These are phyloP conservation scores for Emydoidea blandingii DNA, from an alignment of 2,797 vertebrate genomes.

Conservation along the genomic window DNA sequence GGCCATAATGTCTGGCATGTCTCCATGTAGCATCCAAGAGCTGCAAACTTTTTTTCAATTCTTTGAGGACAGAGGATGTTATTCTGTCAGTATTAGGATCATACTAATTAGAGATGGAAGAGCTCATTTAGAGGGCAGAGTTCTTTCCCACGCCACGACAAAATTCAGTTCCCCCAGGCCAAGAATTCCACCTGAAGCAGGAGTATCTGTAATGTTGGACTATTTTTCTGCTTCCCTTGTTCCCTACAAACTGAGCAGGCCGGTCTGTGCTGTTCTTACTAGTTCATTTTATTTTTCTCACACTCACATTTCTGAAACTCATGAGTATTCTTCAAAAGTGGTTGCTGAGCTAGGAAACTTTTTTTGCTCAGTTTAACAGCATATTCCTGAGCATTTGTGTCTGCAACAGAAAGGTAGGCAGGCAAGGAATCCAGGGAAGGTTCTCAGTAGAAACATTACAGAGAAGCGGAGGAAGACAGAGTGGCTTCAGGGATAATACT, in stretches of 20 bases:
- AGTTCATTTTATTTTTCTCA: not conserved
- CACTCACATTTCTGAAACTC: not conserved
- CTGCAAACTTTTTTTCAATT: not conserved
- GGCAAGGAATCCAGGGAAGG: not conserved
- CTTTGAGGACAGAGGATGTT: not conserved
- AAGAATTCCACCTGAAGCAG: not conserved
- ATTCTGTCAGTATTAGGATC: not conserved
- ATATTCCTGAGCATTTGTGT: not conserved
- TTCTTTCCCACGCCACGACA: not conserved
- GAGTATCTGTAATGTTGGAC: not conserved
- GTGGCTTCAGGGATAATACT: not conserved
- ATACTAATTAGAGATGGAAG: not conserved
- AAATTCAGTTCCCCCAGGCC: not conserved
- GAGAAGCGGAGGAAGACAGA: not conserved
- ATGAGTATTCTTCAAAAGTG: not conserved
- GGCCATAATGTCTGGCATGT: not conserved
- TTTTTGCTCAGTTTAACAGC: not conserved
- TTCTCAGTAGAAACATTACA: not conserved
- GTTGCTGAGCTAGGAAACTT: not conserved
- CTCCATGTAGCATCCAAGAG: not conserved
- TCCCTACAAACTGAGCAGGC: not conserved
- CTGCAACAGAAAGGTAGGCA: not conserved
- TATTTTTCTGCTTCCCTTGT: not conserved
- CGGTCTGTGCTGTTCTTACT: not conserved
- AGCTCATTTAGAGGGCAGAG: not conserved